phyloP scores from a whole-genome alignment of 2,113 vertebrate genomes.

The Sorex fumeus region DNA sequence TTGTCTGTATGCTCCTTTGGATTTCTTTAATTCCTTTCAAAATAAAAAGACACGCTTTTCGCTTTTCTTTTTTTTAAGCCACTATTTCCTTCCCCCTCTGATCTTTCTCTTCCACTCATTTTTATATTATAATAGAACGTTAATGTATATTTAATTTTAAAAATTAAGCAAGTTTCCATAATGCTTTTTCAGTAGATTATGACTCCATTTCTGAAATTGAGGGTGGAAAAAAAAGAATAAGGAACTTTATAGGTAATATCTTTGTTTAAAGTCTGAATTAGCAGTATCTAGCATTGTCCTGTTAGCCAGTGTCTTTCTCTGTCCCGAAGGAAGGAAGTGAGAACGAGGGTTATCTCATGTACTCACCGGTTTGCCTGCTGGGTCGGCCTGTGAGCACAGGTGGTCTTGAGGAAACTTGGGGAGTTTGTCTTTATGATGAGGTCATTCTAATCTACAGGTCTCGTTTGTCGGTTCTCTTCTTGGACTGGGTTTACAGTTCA shows the following conservation, averaged over 20 bases:
- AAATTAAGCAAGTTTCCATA: slow-evolving; percentile 14
- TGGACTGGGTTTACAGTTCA: slow-evolving; percentile 88
- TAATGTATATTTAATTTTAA: slow-evolving; percentile 54
- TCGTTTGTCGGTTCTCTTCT: slow-evolving; percentile 82
- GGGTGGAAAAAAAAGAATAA: slow-evolving; percentile 62
- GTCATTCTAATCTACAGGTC: slow-evolving; percentile 79
- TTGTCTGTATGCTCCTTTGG: slow-evolving; percentile 39
- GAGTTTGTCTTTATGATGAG: slow-evolving; percentile 73
- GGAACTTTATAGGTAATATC: slow-evolving; percentile 27
- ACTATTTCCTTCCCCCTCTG: slow-evolving; percentile 5
- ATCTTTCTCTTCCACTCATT: background rate
- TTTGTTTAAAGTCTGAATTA: slow-evolving; percentile 60
- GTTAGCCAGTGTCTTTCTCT: slow-evolving; percentile 52
- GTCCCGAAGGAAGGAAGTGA: slow-evolving; percentile 64
- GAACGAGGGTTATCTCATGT: slow-evolving; percentile 69
- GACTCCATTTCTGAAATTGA: slow-evolving; percentile 54
- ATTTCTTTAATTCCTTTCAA: slow-evolving; percentile 55
- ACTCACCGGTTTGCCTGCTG: slow-evolving; percentile 86
- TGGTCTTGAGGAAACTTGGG: slow-evolving; percentile 63
- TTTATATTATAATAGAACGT: slow-evolving; percentile 37
- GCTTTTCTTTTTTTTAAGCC: too few species aligned
- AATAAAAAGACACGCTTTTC: slow-evolving; percentile 3
- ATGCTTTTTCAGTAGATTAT: slow-evolving; percentile 68
- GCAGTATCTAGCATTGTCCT: slow-evolving; percentile 50
- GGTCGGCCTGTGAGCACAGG: slow-evolving; percentile 72